Conservation (phyloP, 2,113 vertebrate species). For the Pyxicephalus adspersus region DNA sequence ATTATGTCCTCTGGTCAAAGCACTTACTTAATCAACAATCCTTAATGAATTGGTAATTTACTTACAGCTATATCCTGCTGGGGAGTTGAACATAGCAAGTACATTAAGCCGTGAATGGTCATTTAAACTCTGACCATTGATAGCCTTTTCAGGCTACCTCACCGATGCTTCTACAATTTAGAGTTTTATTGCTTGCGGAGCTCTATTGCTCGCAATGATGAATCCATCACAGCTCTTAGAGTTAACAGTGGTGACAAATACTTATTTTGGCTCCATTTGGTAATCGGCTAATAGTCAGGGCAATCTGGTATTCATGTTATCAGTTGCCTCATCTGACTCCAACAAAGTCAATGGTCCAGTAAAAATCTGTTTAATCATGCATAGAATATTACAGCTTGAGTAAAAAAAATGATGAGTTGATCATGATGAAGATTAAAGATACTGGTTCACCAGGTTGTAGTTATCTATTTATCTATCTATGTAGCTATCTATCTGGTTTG, state of each 20-base stretch:
- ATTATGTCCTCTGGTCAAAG: slow-evolving; percentile 56
- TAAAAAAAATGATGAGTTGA: neutral
- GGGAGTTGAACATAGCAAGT: slow-evolving; percentile 51
- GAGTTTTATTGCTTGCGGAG: slow-evolving; percentile 42
- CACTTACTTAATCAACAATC: slow-evolving; percentile 57
- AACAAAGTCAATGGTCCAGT: slow-evolving; percentile 5
- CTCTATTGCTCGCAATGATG: slow-evolving; percentile 35
- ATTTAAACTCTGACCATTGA: slow-evolving; percentile 55
- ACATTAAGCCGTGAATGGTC: slow-evolving; percentile 54
- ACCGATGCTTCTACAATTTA: slow-evolving; percentile 44
- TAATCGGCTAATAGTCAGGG: slow-evolving; percentile 24
- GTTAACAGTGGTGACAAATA: slow-evolving; percentile 45
- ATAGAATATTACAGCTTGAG: slow-evolving; percentile 12
- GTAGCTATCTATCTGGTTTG: too few species aligned
- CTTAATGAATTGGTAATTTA: slow-evolving; percentile 57
- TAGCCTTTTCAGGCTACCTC: slow-evolving; percentile 45
- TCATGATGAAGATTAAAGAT: neutral
- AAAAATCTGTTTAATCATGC: slow-evolving; percentile 32
- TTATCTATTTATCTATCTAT: too few species aligned
- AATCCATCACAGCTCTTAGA: slow-evolving; percentile 21
- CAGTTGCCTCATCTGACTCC: slow-evolving; percentile 28
- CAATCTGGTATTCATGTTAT: neutral
- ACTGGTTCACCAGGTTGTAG: too few species aligned
- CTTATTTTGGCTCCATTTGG: slow-evolving; percentile 39
- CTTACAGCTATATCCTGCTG: slow-evolving; percentile 54